phyloP scores from a whole-genome alignment of 2,797 vertebrate species.

The Meda fulgida region DNA sequence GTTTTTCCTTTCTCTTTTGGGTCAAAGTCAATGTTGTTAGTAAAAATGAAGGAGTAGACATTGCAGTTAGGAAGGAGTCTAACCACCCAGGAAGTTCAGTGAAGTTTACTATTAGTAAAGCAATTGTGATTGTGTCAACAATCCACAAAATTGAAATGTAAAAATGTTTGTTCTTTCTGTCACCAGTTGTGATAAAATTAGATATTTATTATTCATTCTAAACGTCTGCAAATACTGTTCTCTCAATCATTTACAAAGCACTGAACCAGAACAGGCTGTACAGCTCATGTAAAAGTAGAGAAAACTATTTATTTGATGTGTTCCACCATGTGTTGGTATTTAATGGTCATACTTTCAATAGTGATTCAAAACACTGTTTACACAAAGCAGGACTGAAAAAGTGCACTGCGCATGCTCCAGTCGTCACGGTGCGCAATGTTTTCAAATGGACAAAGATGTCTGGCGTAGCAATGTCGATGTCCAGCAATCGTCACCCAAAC shows the following conservation, averaged over 20 bases:
- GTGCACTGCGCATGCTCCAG: slow-evolving; percentile 59
- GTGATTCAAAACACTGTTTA: too few relatives aligned
- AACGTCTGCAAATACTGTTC: background rate
- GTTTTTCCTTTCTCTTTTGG: slow-evolving; percentile 9
- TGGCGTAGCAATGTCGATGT: slow-evolving; percentile 57
- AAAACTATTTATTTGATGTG: background rate
- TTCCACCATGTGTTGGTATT: background rate
- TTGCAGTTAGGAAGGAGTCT: background rate
- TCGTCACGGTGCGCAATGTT: slow-evolving; percentile 57
- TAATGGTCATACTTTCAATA: background rate
- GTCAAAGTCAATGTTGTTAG: background rate
- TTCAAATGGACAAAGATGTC: slow-evolving; percentile 65
- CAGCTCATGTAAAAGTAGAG: background rate
- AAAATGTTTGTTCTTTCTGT: background rate
- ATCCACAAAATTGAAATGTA: background rate
- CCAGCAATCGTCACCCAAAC: slow-evolving; percentile 57
- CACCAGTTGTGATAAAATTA: background rate
- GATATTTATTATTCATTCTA: background rate
- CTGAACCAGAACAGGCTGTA: background rate
- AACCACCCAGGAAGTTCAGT: background rate
- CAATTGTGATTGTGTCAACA: background rate
- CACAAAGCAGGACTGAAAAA: background rate
- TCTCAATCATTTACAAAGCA: background rate
- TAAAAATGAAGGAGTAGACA: background rate
- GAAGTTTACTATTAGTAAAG: background rate